Evolutionary conservation across 2,888 invertebrate species (phyloP).

Genomic region (Agonopterix subpropinquella): DNA sequence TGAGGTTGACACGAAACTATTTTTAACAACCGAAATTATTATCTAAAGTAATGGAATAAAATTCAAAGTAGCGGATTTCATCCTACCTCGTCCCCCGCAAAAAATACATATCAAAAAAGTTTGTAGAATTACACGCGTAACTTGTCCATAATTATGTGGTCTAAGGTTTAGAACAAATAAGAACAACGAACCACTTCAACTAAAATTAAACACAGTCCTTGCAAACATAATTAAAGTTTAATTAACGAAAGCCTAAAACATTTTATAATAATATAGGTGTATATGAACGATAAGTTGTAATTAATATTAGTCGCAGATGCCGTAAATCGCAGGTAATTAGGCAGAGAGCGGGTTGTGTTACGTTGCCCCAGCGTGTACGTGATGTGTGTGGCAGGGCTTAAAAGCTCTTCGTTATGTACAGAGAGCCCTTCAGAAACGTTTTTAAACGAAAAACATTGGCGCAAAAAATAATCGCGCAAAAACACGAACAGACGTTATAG

Average conservation of each 20-base stretch:
- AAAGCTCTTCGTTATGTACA: slow-evolving; percentile 38
- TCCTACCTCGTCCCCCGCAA: too few relatives aligned
- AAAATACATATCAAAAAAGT: too few relatives aligned
- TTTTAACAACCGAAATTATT: too few relatives aligned
- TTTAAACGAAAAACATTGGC: neutral
- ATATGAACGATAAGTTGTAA: slow-evolving; percentile 41
- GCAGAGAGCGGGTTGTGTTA: slow-evolving; percentile 26
- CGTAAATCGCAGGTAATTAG: slow-evolving; percentile 66
- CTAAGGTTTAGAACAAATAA: too few relatives aligned
- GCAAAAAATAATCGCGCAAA: too few relatives aligned
- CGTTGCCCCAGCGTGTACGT: slow-evolving; percentile 34
- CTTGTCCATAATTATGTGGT: too few relatives aligned
- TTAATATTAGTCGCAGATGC: slow-evolving; percentile 41
- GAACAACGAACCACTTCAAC: too few relatives aligned
- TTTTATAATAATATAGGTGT: slow-evolving; percentile 14
- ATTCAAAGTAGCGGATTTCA: too few relatives aligned
- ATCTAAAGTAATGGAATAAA: too few relatives aligned
- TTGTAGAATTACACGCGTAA: too few relatives aligned
- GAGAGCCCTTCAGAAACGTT: slow-evolving; percentile 5
- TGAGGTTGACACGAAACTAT: too few relatives aligned
- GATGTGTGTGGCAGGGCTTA: slow-evolving; percentile 46
- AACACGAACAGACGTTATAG: neutral
- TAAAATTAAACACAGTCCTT: slow-evolving; percentile 8
- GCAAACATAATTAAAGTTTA: slow-evolving; percentile 20
- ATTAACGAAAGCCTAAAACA: slow-evolving; percentile 8